Percentiles rank a stretch among this genome's conserved stretches.
phyloP scores from a whole-genome alignment of 2,797 vertebrate species.

The Nannoperca australis region DNA sequence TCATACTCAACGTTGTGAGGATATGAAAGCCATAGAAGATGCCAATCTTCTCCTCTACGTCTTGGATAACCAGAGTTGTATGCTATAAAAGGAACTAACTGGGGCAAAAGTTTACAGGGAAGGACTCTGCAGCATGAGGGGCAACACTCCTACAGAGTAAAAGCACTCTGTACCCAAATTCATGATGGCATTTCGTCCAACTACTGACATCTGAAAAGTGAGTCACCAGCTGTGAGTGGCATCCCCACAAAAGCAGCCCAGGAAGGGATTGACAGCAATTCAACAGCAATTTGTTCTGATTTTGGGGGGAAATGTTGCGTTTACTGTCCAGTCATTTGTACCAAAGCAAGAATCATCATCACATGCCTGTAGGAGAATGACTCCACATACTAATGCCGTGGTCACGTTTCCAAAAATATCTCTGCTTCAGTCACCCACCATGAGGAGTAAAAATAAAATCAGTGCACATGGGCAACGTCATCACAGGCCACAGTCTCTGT shows the following conservation, averaged over 20 bases:
- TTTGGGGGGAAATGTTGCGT: constrained; percentile 42
- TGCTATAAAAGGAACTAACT: constrained; percentile 43
- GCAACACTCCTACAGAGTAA: constrained; percentile 26
- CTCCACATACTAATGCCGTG: constrained; percentile 43
- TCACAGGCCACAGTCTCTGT: constrained; percentile 15
- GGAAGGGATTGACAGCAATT: constrained; percentile 62
- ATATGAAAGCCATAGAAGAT: constrained; percentile 34
- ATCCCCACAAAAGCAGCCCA: constrained; percentile 43
- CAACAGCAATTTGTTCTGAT: constrained; percentile 58
- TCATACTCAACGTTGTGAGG: constrained; percentile 22
- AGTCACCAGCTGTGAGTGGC: constrained; percentile 67
- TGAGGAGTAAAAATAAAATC: constrained; percentile 49
- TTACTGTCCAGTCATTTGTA: constrained; percentile 64
- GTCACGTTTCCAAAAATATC: constrained; percentile 62
- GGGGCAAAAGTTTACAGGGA: constrained; percentile 47
- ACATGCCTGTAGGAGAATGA: constrained; percentile 52
- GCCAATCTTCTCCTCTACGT: constrained; percentile 26
- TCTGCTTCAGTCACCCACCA: constrained; percentile 38
- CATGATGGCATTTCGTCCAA: constrained; percentile 58
- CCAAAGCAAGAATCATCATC: constrained; percentile 42
- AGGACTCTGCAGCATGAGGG: constrained; percentile 28
- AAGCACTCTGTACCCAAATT: constrained; percentile 42
- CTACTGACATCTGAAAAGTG: constrained; percentile 63
- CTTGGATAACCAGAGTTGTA: constrained; percentile 34
- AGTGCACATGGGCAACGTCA: constrained; percentile 28